These are phyloP conservation scores for Listronotus bonariensis DNA, from an alignment of 1,140 invertebrate species.

Conservation along the genomic window DNA sequence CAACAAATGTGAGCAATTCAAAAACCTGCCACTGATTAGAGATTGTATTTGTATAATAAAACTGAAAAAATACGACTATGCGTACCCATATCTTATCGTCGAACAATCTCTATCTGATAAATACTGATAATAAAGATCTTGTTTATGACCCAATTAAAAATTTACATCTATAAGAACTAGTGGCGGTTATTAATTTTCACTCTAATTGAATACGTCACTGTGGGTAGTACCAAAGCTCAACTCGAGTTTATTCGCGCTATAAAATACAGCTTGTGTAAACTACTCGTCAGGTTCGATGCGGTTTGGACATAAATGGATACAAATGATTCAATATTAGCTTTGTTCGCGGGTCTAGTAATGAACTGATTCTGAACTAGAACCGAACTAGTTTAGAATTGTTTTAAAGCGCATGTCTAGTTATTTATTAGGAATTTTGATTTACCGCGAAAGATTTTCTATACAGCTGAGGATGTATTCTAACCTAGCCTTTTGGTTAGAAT, in stretches of 20 bases:
- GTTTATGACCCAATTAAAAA: constrained; percentile 20
- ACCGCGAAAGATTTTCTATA: no score
- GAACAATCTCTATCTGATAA: constrained; percentile 1
- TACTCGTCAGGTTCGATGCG: constrained; percentile 10
- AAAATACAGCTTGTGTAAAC: constrained; percentile 24
- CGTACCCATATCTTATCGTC: constrained; percentile 2
- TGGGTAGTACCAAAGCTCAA: constrained; percentile 28
- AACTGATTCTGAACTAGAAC: no score
- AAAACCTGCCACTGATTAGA: no score
- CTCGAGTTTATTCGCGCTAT: constrained; percentile 19
- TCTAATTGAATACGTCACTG: constrained; percentile 27
- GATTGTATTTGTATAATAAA: neutral
- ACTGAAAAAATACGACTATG: neutral
- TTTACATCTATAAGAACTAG: constrained; percentile 6
- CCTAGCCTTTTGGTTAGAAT: no score
- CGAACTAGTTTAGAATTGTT: no score
- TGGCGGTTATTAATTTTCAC: constrained; percentile 23
- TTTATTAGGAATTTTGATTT: no score
- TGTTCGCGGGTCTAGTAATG: no score
- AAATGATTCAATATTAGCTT: constrained; percentile 1
- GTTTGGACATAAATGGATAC: constrained; percentile 7
- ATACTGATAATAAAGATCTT: constrained; percentile 12
- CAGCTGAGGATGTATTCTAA: no score
- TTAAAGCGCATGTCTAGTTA: no score
- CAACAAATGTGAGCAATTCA: no score